A percentile compares a stretch with the other conserved stretches of the same genome.
Conservation (phyloP, 2,113 vertebrate genomes). For the Leucosticte australis region DNA sequence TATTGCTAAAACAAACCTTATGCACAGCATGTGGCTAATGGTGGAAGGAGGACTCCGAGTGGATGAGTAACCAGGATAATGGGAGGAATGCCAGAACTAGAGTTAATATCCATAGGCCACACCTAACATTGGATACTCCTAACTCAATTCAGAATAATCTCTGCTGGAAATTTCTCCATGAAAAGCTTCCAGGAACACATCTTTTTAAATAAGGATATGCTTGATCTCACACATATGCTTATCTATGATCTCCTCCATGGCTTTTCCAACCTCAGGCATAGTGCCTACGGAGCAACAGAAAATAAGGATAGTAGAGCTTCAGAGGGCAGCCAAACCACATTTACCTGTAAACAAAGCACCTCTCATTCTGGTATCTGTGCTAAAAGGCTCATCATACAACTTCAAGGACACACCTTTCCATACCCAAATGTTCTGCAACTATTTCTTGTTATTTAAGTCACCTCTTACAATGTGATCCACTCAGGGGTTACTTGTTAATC, state of each 20-base stretch:
- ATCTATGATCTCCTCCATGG: fast-evolving
- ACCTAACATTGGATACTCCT: background rate
- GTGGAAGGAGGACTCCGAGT: background rate
- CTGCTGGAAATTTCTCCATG: background rate
- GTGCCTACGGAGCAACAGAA: background rate
- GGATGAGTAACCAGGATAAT: background rate
- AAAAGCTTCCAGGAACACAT: background rate
- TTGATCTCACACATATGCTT: background rate
- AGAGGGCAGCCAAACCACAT: background rate
- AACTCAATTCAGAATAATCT: background rate
- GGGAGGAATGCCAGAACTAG: background rate
- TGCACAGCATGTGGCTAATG: background rate
- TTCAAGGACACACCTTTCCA: background rate
- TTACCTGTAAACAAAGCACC: background rate
- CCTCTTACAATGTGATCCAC: background rate
- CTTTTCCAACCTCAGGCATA: background rate
- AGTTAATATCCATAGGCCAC: background rate
- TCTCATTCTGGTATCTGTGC: background rate
- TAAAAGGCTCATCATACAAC: background rate
- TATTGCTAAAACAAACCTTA: background rate
- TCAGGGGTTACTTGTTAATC: background rate
- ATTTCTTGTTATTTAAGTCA: background rate
- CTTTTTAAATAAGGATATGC: background rate
- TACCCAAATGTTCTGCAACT: background rate
- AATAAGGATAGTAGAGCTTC: background rate